These are phyloP conservation scores for Dufourea novaeangliae DNA, from an alignment of 1,140 invertebrate genomes.

Conservation along the genomic window DNA sequence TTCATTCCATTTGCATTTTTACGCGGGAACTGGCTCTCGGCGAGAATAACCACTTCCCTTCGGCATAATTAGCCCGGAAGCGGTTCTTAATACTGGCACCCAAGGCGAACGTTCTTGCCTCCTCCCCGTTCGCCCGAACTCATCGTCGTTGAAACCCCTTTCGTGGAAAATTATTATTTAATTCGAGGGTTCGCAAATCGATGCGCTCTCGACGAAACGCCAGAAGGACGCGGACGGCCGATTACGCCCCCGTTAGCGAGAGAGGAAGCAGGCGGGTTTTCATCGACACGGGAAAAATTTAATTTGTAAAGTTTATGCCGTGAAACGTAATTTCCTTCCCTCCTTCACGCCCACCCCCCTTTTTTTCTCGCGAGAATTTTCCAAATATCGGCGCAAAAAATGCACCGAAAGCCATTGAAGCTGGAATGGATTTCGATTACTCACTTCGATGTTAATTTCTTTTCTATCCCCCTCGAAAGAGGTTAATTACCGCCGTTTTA, in stretches of 20 bases:
- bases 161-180: conserved; percentile 12
- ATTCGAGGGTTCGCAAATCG: neutral
- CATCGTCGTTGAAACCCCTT: no score
- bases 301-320: conserved; percentile 18
- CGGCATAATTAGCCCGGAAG: conserved; percentile 13
- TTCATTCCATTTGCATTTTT: neutral
- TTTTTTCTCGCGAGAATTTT: neutral
- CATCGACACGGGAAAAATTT: conserved; percentile 4
- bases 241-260: neutral
- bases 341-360: neutral
- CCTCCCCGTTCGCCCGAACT: no score
- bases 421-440: no score
- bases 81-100: neutral
- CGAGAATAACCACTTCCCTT: neutral
- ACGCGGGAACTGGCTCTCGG: neutral
- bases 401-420: neutral
- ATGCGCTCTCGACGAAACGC: conserved; percentile 14
- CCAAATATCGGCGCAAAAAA: neutral
- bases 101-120: neutral
- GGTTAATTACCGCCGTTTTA: no score
- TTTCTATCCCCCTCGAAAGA: neutral
- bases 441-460: no score
- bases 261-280: neutral
- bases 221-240: no score
- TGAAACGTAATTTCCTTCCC: neutral